Evolutionary conservation across 2,888 invertebrate genomes (phyloP), one percentile per base, ranked within the genome.

Genomic region (Patella depressa): DNA sequence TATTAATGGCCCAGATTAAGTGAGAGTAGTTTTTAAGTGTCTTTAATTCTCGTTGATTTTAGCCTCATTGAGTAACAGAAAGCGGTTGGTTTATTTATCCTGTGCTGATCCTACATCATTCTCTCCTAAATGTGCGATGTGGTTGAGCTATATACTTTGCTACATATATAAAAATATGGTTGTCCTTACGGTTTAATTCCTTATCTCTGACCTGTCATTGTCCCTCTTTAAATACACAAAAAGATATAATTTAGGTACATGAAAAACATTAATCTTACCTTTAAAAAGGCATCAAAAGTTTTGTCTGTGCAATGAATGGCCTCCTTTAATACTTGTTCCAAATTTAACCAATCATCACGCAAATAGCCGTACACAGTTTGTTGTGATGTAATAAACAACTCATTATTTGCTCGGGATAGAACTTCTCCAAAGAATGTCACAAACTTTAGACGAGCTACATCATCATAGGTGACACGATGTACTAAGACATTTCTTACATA

Each of bases 241-340:
- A 45, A 45, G 45, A 45, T 45, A 45, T 1, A 45, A 45, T 45
- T 34, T 45, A 45, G 9, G 45, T 45, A 45, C 45, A 45, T 45
- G 45, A 45, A 45, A 45, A 45, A 45, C 45, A 45, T 45, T 9
- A 45, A 45, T 45, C 9, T 45, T 45, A 82, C 82, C 77, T 80
- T 74, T 55, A 82, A 70, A 11, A 79, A 77, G 5, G 77, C 76
- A 9, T 72, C 55, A 69, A 80, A 82, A 2, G 79, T 82, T 70
- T 79, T 55, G 12, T 76, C 70, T 5, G 79, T 80, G 59, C 82
- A 82, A 74, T 82, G 82, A 11, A 82, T 79, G 3, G 82, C 79
- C 65, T 82, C 74, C 29, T 77, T 74, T 57, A 82, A 73, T 11
- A 80, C 34, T 65, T 79, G 77, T 17, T 75, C 69, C 24, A 82